phyloP scores from a whole-genome alignment of 2,797 vertebrate genomes.

The Borostomias antarcticus region DNA sequence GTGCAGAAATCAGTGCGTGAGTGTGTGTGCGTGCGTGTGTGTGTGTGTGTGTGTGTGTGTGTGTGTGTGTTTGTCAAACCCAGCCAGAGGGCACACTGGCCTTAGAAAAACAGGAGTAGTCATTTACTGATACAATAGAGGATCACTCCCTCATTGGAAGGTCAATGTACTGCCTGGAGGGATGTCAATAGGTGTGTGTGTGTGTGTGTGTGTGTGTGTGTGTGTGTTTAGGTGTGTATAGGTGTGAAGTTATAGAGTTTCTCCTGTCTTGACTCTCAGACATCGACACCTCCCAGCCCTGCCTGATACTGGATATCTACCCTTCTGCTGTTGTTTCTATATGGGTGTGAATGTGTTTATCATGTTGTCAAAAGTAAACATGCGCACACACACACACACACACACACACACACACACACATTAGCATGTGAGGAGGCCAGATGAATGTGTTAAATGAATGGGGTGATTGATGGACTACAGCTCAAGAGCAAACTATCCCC shows the following conservation, averaged over 20 bases:
- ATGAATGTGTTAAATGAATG: conserved; percentile 62
- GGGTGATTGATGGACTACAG: conserved; percentile 54
- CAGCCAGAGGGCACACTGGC: background rate
- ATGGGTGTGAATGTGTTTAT: background rate
- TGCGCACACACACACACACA: conserved; percentile 19
- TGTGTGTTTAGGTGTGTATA: background rate
- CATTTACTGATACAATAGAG: background rate
- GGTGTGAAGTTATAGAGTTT: background rate
- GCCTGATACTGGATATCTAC: background rate
- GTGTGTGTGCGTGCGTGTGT: too few relatives aligned
- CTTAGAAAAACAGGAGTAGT: background rate
- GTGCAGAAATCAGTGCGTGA: too few relatives aligned
- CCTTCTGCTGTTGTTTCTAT: background rate
- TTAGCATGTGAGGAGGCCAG: conserved; percentile 42
- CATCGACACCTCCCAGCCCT: too few relatives aligned
- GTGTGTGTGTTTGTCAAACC: conserved; percentile 2
- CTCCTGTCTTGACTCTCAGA: background rate
- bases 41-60: background rate
- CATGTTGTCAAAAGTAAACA: background rate
- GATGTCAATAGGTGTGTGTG: conserved; percentile 10
- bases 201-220: conserved; percentile 13
- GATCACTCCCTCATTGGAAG: background rate
- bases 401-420: conserved; percentile 24
- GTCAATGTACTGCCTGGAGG: background rate
- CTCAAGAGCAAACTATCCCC: conserved; percentile 57